Percentiles rank a stretch among this genome's conserved stretches.
Conservation (phyloP, 2,113 vertebrate species). For the Tinamus guttatus region DNA sequence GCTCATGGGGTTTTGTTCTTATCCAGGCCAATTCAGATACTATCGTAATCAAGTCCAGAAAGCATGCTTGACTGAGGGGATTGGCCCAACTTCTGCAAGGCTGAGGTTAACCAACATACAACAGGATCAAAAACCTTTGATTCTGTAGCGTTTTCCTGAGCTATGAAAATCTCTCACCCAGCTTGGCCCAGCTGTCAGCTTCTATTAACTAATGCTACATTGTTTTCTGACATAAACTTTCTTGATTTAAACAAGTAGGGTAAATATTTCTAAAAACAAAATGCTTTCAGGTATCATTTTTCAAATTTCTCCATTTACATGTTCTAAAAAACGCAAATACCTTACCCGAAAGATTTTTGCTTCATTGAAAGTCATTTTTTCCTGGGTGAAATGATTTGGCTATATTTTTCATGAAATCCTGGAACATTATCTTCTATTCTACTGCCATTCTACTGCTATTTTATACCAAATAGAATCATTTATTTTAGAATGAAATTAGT, state of each 20-base stretch:
- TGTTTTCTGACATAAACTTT: neutral
- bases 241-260: neutral
- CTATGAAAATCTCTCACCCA: neutral
- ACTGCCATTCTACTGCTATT: too few species aligned
- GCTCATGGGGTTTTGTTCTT: fast-evolving
- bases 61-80: neutral
- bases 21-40: neutral
- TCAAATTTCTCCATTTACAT: neutral
- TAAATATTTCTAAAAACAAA: neutral
- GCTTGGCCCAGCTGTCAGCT: neutral
- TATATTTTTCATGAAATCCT: neutral
- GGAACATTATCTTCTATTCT: neutral
- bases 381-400: neutral
- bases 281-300: neutral
- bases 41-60: neutral
- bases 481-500: too few species aligned
- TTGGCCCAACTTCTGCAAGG: neutral
- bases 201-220: neutral
- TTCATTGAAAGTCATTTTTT: neutral
- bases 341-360: neutral
- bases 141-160: neutral
- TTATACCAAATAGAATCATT: too few species aligned
- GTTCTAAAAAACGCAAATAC: neutral
- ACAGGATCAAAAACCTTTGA: neutral
- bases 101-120: neutral